Base-by-base conservation (phyloP, 2,888 invertebrate species). In the Athrips mouffetella region DNA sequence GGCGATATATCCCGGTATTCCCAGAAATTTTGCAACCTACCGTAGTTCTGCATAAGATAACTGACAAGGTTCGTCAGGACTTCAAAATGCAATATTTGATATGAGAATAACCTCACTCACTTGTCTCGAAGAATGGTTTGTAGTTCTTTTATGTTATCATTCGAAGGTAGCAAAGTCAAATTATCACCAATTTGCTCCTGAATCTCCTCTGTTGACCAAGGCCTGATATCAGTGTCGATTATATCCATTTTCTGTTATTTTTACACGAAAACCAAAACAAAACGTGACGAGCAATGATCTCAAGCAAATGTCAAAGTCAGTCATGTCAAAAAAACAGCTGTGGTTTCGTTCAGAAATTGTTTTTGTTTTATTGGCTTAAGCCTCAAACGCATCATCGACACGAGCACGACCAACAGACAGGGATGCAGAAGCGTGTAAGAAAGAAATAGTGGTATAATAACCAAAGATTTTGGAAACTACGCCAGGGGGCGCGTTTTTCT, bases 121-220 rank as follows among this genome's bases (percentile, higher is more conserved):
- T 93, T 95, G 84, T 96, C 96, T 23, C 96, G 89, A 44, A 96
- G 90, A 63, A 96, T 96, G 5, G 96, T 96, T 74, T 96, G 94
- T 47, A 96, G 78, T 74, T 96, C 96, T 65, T 93, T 93, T 39
- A 94, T 92, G 80, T 95, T 94, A 72, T 94, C 93, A 66, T 94
- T 94, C 0, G 91, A 89, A 1, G 94, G 92, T 45, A 95, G 74
- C 48, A 94, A 80, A 68, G 92, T 93, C 31, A 95, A 83, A 66
- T 93, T 93, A 46, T 91, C 91, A 0, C 93, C 93, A 59, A 92
- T 94, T 55, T 91, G 90, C 37, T 90, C 90, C 11, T 20, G 18
- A 16, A 44, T 30, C 31, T 89, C 89, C 25, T 84, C 74, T 1
- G 70, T 76, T 41, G 75, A 74, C 85, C 84, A 87, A 50, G 75